Evolutionary conservation across 2,113 vertebrate genomes (phyloP).

Genomic region (Fulmarus glacialis): DNA sequence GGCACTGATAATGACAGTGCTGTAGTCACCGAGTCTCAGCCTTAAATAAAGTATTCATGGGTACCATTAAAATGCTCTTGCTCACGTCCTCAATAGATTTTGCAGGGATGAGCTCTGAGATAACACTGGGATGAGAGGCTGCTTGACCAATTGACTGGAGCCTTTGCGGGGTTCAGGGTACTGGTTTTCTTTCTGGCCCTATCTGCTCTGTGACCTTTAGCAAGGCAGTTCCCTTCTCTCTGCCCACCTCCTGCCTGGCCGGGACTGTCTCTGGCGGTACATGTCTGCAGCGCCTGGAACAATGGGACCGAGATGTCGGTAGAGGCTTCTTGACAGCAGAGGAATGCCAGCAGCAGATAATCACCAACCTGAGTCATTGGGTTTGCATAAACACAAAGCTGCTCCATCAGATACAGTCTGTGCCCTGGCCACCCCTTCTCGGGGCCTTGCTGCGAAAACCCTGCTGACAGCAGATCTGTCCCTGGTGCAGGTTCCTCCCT

Average conservation of each 20-base stretch:
- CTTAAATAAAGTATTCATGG: constrained; percentile 38
- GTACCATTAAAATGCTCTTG: constrained; percentile 1
- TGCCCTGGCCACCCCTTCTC: background rate
- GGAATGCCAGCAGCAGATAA: background rate
- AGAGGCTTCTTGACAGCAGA: background rate
- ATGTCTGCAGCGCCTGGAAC: background rate
- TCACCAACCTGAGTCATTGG: background rate
- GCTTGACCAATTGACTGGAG: background rate
- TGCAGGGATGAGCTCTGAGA: background rate
- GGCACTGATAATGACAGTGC: constrained; percentile 4
- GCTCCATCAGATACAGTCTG: background rate
- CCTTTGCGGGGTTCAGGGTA: background rate
- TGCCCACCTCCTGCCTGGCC: background rate
- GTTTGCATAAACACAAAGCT: background rate
- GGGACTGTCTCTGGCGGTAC: background rate
- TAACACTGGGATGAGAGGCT: background rate
- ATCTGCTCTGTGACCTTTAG: background rate
- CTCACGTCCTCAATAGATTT: background rate
- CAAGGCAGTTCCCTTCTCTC: background rate
- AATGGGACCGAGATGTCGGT: background rate
- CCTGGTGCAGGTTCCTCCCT: background rate
- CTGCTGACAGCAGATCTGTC: background rate
- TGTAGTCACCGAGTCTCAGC: constrained; percentile 8
- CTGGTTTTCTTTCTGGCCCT: background rate
- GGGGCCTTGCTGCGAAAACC: background rate